These are phyloP conservation scores for Psephotus haematonotus DNA, from an alignment of 2,113 vertebrate species.

Conservation along the genomic window DNA sequence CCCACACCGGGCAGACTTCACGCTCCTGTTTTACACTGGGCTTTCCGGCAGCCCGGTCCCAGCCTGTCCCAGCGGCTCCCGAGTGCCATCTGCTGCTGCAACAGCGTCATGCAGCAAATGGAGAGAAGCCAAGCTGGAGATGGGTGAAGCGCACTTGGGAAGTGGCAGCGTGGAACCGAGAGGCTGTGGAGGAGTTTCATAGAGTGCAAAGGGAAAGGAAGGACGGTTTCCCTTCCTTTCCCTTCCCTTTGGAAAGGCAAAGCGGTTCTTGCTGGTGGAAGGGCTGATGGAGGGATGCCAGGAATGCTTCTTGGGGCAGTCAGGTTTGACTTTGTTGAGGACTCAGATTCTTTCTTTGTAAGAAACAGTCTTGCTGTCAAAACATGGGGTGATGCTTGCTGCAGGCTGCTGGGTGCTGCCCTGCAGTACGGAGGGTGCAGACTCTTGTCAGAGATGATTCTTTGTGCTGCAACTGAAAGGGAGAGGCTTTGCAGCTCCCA, in stretches of 20 bases:
- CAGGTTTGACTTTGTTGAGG: neutral
- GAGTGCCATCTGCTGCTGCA: conserved; percentile 59
- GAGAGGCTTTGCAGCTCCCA: neutral
- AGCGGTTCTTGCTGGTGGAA: neutral
- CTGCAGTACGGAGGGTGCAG: neutral
- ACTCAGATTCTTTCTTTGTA: neutral
- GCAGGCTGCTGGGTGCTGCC: neutral
- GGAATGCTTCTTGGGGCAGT: neutral
- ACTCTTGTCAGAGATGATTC: neutral
- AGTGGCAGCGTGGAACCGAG: neutral
- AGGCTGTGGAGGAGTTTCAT: neutral
- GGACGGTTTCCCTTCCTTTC: neutral
- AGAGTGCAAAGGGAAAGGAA: neutral
- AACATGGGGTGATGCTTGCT: neutral
- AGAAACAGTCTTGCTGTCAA: neutral
- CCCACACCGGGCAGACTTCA: neutral
- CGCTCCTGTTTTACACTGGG: neutral
- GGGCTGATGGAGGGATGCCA: neutral
- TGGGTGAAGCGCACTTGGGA: neutral
- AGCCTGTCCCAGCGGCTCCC: conserved; percentile 5
- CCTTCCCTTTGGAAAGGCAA: neutral
- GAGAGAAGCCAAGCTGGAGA: neutral
- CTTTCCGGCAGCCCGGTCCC: neutral
- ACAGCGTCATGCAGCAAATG: neutral
- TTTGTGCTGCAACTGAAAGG: neutral